These are phyloP conservation scores for Drosophila borealis DNA, from an alignment of 2,888 invertebrate species.

Conservation along the genomic window DNA sequence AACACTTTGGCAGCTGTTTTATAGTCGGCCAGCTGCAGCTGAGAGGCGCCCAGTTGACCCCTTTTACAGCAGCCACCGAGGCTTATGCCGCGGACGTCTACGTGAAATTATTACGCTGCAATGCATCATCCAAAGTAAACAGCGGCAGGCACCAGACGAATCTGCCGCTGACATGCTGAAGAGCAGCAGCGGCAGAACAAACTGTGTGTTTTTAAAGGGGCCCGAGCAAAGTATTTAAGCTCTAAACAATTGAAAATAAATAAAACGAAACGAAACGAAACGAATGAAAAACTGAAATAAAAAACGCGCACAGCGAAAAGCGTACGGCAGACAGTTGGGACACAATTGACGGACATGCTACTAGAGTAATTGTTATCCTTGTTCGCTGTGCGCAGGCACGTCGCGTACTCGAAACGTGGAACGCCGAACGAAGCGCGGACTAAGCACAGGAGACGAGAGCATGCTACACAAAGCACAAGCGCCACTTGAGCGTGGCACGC, in stretches of 20 bases:
- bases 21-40: conserved; percentile 2
- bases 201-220: conserved; percentile 50
- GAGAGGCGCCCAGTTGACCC: conserved; percentile 36
- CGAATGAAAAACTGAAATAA: conserved; percentile 9
- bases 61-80: conserved; percentile 15
- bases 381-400: conserved; percentile 79
- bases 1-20: conserved; percentile 28
- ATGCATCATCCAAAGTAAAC: conserved; percentile 75
- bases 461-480: conserved; percentile 57
- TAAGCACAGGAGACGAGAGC: conserved; percentile 32
- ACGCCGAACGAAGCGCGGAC: conserved; percentile 30
- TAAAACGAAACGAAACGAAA: conserved; percentile 23
- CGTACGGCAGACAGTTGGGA: conserved; percentile 19
- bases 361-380: conserved; percentile 81
- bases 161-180: conserved; percentile 63
- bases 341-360: conserved; percentile 55
- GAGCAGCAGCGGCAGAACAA: conserved; percentile 32
- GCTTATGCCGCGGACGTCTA: conserved; percentile 68
- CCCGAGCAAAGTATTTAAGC: conserved; percentile 59
- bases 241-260: conserved; percentile 69
- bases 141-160: conserved; percentile 33
- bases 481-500: conserved; percentile 64
- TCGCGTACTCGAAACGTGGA: conserved; percentile 55
- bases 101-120: conserved; percentile 76
- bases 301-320: conserved; percentile 1